Evolutionary conservation across 2,888 invertebrate species (phyloP), one percentile per base, ranked within the genome.

Genomic region (Dione vanillae): DNA sequence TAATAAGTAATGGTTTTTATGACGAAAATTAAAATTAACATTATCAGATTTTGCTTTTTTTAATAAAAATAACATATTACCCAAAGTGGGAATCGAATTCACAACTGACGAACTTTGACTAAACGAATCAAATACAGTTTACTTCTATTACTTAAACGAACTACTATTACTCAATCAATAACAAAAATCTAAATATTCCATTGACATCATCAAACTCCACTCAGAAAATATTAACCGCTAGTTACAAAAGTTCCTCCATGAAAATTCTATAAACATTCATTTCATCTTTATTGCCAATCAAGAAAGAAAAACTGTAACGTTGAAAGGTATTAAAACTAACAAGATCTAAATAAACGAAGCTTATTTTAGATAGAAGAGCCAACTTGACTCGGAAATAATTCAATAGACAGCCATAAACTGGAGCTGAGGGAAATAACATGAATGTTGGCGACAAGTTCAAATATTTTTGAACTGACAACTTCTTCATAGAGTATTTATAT

Each of bases 331-430:
- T 75, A 75, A 77, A 78, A 78, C 76, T 77, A 76, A 79, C 76
- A 76, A 69, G 76, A 76, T 77, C 74, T 74, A 77, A 77, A 78
- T 78, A 76, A 76, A 79, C 78, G 78, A 80, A 83, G 84, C 81
- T 82, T 85, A 85, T 86, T 87, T 84, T 81, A 84, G 82, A 85
- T 76, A 80, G 82, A 84, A 83, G n/a, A n/a, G 82, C 84, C 85
- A 85, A 86, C 82, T 86, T 82, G 83, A 83, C 81, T 83, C 84
- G 84, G 86, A 87, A 86, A 89, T 90, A 90, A 91, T 89, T 87
- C 89, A 90, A 90, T 91, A 87, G 87, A 80, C 82, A 81, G 81
- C 87, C 87, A 88, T 90, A 88, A 89, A 84, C 81, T 54, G 80
- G 81, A 85, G 89, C 82, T 84, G 85, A 67, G 85, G 85, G 83